These are phyloP conservation scores for Machimus rusticus DNA, from an alignment of 2,888 invertebrate genomes.

Conservation along the genomic window DNA sequence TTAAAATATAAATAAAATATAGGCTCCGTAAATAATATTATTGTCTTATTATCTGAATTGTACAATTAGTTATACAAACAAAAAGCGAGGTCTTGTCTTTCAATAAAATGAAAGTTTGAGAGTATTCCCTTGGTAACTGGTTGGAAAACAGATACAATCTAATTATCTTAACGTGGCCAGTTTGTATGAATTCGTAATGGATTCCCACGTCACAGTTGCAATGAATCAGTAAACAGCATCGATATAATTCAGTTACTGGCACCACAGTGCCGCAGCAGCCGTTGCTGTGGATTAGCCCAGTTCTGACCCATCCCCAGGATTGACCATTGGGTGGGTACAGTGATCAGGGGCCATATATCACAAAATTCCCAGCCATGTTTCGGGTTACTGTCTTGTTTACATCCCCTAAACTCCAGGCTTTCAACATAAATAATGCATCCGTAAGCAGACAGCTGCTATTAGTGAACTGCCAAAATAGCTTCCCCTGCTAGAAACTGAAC, in stretches of 20 bases:
- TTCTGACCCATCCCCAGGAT: background rate
- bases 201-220: background rate
- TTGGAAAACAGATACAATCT: background rate
- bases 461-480: background rate
- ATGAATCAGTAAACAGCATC: background rate
- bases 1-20: no score
- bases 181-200: slow-evolving; percentile 4
- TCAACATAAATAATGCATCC: background rate
- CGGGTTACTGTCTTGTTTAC: background rate
- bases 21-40: no score
- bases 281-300: background rate
- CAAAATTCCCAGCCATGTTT: background rate
- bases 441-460: background rate
- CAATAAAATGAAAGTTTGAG: background rate
- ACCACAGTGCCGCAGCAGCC: background rate
- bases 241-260: background rate
- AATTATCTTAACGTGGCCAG: background rate
- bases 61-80: background rate
- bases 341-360: background rate
- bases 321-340: background rate
- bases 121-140: background rate
- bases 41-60: no score
- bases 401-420: background rate
- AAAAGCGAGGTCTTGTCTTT: background rate
- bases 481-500: background rate